These are phyloP conservation scores for Gavia stellata DNA, from an alignment of 2,113 vertebrate species.

Conservation along the genomic window DNA sequence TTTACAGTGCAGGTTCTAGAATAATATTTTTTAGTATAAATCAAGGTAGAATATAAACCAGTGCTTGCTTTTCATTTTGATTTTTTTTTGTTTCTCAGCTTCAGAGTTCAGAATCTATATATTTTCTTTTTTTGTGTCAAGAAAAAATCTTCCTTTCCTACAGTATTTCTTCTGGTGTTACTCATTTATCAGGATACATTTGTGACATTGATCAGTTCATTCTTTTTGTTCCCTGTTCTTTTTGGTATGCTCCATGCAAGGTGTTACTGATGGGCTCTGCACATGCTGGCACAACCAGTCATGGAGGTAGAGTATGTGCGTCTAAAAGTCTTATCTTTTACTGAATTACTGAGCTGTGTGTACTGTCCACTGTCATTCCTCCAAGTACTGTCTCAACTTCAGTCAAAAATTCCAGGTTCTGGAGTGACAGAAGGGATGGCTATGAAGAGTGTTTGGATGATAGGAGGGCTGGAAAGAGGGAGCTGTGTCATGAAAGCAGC, in stretches of 20 bases:
- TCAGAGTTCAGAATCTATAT: neutral
- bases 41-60: neutral
- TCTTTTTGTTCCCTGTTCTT: neutral
- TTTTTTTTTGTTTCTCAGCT: neutral
- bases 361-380: neutral
- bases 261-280: neutral
- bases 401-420: neutral
- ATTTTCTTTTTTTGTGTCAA: neutral
- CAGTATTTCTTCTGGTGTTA: neutral
- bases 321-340: neutral
- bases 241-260: rapidly evolving
- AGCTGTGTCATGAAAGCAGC: neutral
- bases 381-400: neutral
- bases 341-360: neutral
- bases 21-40: neutral
- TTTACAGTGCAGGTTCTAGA: neutral
- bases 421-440: neutral
- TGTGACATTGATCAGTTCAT: neutral
- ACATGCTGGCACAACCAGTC: neutral
- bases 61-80: neutral
- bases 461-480: neutral
- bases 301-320: neutral
- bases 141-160: neutral
- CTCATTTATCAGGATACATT: neutral
- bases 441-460: neutral